Evolutionary conservation across 2,113 vertebrate genomes (phyloP).

Genomic region (Odontophorus gujanensis): DNA sequence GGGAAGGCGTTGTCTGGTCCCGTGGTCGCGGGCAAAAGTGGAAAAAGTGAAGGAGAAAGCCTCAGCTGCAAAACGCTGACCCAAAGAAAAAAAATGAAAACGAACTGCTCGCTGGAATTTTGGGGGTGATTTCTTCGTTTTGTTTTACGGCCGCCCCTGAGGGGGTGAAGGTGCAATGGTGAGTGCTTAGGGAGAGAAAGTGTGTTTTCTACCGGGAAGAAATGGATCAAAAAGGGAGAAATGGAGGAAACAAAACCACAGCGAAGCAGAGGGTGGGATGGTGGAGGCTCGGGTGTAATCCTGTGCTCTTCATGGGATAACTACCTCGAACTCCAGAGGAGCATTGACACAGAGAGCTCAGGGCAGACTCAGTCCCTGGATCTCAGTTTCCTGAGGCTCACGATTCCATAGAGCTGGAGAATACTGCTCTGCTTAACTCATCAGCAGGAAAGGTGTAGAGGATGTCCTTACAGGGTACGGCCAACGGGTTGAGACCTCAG

Average conservation of each 20-base stretch:
- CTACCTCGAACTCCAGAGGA: too few relatives aligned
- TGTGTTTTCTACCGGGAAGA: not conserved
- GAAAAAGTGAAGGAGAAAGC: not conserved
- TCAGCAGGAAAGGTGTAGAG: not conserved
- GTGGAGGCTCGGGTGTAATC: not conserved
- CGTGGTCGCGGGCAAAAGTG: not conserved
- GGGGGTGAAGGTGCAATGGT: not conserved
- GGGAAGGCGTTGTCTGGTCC: not conserved
- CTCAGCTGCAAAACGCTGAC: not conserved
- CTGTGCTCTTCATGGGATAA: too few relatives aligned
- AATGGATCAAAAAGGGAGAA: not conserved
- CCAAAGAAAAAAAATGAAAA: not conserved
- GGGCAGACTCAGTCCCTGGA: too few relatives aligned
- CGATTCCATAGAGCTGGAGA: too few relatives aligned
- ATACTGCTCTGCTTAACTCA: fast-evolving
- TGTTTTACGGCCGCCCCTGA: not conserved
- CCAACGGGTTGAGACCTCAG: not conserved
- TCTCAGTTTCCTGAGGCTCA: too few relatives aligned
- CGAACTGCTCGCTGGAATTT: not conserved
- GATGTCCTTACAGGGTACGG: not conserved
- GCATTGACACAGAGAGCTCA: too few relatives aligned
- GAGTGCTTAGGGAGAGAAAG: not conserved
- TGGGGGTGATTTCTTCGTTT: not conserved
- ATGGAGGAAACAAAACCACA: not conserved
- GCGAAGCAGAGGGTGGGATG: not conserved